phyloP scores from a whole-genome alignment of 2,888 invertebrate genomes.

The Meiosimyza decipiens region DNA sequence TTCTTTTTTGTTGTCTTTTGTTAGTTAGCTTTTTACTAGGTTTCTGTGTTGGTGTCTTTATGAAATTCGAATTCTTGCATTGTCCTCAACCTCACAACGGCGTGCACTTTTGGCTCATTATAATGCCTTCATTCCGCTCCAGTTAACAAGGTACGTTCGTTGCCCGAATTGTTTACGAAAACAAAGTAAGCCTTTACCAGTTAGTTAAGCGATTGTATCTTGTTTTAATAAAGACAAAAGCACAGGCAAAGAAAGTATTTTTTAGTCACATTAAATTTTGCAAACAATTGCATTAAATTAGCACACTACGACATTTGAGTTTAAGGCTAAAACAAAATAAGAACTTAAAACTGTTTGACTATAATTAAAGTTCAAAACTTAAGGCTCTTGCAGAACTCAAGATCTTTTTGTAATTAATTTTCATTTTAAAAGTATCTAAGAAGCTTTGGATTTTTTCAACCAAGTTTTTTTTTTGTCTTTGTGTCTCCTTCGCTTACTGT shows the following conservation, averaged over 20 bases:
- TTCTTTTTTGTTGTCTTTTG: background rate
- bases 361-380: background rate
- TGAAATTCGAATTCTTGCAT: background rate
- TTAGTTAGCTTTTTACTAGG: background rate
- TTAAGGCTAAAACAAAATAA: background rate
- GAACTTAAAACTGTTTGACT: background rate
- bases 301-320: too few species aligned
- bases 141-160: background rate
- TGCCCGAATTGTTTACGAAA: too few species aligned
- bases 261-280: too few species aligned
- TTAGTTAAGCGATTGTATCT: too few species aligned
- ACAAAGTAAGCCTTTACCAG: too few species aligned
- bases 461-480: too few species aligned
- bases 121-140: slow-evolving; percentile 17
- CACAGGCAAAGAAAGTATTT: too few species aligned
- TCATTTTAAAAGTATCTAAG: background rate
- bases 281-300: too few species aligned
- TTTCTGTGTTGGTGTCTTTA: background rate
- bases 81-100: background rate
- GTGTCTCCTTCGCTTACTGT: too few species aligned
- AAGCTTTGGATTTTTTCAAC: too few species aligned
- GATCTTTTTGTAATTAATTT: background rate
- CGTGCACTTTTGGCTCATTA: slow-evolving; percentile 8
- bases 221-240: too few species aligned
- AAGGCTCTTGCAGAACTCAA: background rate